Evolutionary conservation across 2,888 invertebrate species (phyloP).

Genomic region (Tachina lurida): DNA sequence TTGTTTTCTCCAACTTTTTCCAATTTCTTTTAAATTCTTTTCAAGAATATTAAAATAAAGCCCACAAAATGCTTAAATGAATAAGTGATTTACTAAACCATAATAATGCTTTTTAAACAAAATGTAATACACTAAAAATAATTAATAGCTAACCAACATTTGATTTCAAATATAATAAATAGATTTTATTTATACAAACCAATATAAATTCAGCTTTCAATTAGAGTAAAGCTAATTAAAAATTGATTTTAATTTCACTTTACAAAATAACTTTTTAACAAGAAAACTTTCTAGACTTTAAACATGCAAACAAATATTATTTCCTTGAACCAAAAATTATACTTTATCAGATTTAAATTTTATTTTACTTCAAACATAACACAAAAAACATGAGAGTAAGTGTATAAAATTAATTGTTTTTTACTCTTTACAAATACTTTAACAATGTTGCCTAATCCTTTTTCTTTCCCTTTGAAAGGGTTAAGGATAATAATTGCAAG

Average conservation of each 20-base stretch:
- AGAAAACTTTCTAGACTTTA: constrained; percentile 59
- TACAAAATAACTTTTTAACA: constrained; percentile 36
- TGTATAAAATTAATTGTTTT: constrained; percentile 43
- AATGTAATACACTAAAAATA: not conserved
- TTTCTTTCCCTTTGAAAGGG: not conserved
- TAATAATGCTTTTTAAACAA: too few species aligned
- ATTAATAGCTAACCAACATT: not conserved
- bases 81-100: too few species aligned
- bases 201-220: not conserved
- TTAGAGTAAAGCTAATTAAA: constrained; percentile 28
- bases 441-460: not conserved
- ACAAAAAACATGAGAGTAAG: not conserved
- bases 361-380: not conserved
- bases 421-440: not conserved
- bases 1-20: too few species aligned
- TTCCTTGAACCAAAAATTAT: constrained; percentile 13
- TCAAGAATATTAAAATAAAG: too few species aligned
- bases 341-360: not conserved
- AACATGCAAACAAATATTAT: constrained; percentile 34
- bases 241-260: constrained; percentile 59
- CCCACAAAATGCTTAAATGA: too few species aligned
- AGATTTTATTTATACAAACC: not conserved
- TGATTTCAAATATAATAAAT: not conserved
- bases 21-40: too few species aligned
- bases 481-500: constrained; percentile 25